Evolutionary conservation across 2,888 invertebrate genomes (phyloP).

Genomic region (Drosophila conformis): DNA sequence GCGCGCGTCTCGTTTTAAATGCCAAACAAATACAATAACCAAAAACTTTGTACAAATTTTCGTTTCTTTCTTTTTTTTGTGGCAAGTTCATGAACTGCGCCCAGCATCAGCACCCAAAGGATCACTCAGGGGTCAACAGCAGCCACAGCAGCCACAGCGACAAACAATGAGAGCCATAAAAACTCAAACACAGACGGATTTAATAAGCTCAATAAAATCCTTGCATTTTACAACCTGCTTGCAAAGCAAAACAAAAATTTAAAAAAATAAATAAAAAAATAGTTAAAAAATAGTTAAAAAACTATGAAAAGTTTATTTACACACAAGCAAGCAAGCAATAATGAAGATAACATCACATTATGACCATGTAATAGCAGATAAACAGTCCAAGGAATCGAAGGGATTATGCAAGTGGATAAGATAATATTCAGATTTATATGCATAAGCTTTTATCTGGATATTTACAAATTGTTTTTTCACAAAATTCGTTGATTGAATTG

Average conservation of each 20-base stretch:
- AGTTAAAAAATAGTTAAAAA: not conserved
- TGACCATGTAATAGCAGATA: not conserved
- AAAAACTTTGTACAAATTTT: conserved; percentile 62
- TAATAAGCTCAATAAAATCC: conserved; percentile 32
- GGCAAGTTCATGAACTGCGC: conserved; percentile 65
- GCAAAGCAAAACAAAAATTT: conserved; percentile 13
- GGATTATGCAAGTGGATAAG: not conserved
- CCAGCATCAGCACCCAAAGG: conserved; percentile 21
- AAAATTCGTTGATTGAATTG: conserved; percentile 42
- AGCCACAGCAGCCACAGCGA: conserved; percentile 31
- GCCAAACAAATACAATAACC: conserved; percentile 30
- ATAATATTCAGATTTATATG: not conserved
- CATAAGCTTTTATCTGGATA: not conserved
- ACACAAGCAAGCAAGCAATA: too few relatives aligned
- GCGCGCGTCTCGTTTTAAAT: conserved; percentile 51
- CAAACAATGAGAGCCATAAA: conserved; percentile 39
- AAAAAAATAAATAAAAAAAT: not conserved
- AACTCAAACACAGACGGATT: conserved; percentile 18
- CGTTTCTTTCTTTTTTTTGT: conserved; percentile 67
- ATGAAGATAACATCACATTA: too few relatives aligned
- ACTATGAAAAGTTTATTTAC: not conserved
- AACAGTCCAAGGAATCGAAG: not conserved
- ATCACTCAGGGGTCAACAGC: conserved; percentile 15
- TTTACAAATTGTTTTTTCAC: not conserved
- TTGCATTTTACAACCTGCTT: conserved; percentile 30